phyloP scores from a whole-genome alignment of 2,113 vertebrate species.

The Hepsetus odoe region DNA sequence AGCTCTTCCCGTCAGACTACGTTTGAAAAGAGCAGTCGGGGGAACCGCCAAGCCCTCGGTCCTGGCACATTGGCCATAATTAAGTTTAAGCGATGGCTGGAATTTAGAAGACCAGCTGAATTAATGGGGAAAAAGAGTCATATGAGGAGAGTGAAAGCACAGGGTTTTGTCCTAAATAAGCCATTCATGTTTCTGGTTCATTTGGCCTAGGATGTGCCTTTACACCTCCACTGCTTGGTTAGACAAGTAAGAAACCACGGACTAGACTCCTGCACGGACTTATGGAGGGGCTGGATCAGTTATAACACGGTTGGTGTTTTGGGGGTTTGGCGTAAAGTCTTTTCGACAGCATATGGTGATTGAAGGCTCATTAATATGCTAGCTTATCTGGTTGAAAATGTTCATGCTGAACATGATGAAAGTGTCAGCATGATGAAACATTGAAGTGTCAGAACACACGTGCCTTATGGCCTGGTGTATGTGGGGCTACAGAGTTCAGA shows the following conservation, averaged over 20 bases:
- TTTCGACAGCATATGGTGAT: conserved; percentile 35
- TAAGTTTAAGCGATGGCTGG: conserved; percentile 51
- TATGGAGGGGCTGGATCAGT: not conserved
- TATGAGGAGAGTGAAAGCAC: conserved; percentile 6
- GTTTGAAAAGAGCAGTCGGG: conserved; percentile 34
- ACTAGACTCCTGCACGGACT: conserved; percentile 8
- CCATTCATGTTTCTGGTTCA: not conserved
- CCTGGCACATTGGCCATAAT: conserved; percentile 47
- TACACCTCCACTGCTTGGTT: conserved; percentile 41
- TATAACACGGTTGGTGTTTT: not conserved
- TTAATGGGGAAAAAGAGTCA: conserved; percentile 50
- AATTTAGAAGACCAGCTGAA: conserved; percentile 42
- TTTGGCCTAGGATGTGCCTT: conserved; percentile 7
- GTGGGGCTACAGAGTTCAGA: too few species aligned
- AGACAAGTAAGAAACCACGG: conserved; percentile 26
- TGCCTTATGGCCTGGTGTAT: too few species aligned
- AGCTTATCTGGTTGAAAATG: too few species aligned
- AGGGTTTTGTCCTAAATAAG: conserved; percentile 41
- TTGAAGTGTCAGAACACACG: too few species aligned
- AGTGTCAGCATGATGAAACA: too few species aligned
- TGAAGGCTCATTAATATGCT: too few species aligned
- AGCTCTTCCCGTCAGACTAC: conserved; percentile 47
- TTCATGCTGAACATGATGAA: too few species aligned
- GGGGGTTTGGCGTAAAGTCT: not conserved
- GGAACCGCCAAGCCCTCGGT: conserved; percentile 28